Conservation (phyloP, 2,113 vertebrate genomes). For the Stigmatopora nigra region DNA sequence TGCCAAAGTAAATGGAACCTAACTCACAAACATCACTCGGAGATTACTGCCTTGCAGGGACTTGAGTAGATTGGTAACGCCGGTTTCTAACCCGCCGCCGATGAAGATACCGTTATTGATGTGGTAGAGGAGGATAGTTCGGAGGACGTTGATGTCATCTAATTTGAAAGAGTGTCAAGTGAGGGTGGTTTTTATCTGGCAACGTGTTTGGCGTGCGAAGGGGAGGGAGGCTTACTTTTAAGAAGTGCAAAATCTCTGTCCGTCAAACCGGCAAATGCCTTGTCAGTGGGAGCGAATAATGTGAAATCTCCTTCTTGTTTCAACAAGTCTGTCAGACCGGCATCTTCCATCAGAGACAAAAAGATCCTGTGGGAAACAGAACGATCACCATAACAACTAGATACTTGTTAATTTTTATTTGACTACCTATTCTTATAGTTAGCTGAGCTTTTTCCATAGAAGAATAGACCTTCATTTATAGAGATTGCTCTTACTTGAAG, state of each 20-base stretch:
- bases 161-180: conserved; percentile 4
- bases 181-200: neutral
- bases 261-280: conserved; percentile 82
- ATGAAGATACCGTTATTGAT: conserved; percentile 82
- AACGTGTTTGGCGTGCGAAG: neutral
- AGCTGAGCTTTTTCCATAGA: too few relatives aligned
- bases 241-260: conserved; percentile 73
- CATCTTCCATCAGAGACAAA: conserved; percentile 84
- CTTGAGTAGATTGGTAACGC: conserved; percentile 91
- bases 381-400: conserved; percentile 22
- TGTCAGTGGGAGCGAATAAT: conserved; percentile 87
- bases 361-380: conserved; percentile 73
- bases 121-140: conserved; percentile 89
- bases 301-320: conserved; percentile 81
- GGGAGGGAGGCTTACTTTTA: conserved; percentile 68
- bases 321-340: conserved; percentile 82
- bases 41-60: conserved; percentile 86
- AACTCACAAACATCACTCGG: conserved; percentile 80
- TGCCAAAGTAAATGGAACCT: neutral
- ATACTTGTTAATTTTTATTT: too few relatives aligned
- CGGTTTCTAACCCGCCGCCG: conserved; percentile 84
- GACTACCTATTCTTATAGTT: too few relatives aligned
- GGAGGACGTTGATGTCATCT: conserved; percentile 85
- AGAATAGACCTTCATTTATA: neutral
- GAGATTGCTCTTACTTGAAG: conserved; percentile 76